phyloP scores from a whole-genome alignment of 2,797 vertebrate genomes.

The Adrianichthys oophorus region DNA sequence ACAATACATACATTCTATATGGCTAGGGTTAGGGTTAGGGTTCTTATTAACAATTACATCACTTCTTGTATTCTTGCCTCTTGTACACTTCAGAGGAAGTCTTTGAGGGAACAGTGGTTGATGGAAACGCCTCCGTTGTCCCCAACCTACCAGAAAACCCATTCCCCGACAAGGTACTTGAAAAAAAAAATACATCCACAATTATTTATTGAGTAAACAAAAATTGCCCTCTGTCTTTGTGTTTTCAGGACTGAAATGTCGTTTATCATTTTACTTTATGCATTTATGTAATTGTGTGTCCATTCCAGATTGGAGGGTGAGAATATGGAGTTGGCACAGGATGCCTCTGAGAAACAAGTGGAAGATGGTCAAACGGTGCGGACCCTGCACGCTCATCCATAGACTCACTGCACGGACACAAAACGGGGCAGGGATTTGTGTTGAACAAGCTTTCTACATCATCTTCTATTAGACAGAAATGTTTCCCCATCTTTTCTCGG shows the following conservation, averaged over 20 bases:
- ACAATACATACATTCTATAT: too few relatives aligned
- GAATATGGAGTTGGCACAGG: conserved; percentile 40
- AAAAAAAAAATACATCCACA: too few relatives aligned
- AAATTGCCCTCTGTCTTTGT: too few relatives aligned
- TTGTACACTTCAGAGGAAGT: conserved; percentile 79
- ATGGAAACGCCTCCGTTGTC: conserved; percentile 76
- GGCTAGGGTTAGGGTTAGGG: too few relatives aligned
- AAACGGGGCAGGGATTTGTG: conserved; percentile 32
- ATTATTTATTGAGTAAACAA: too few relatives aligned
- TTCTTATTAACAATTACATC: too few relatives aligned
- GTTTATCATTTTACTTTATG: neutral
- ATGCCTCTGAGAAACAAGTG: conserved; percentile 51
- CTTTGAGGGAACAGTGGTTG: conserved; percentile 88
- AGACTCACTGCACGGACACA: conserved; percentile 25
- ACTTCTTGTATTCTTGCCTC: too few relatives aligned
- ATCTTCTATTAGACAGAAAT: conserved; percentile 42
- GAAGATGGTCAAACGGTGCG: conserved; percentile 52
- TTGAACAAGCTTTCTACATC: conserved; percentile 44
- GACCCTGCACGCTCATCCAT: conserved; percentile 21
- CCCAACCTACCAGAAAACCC: conserved; percentile 47
- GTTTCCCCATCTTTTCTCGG: conserved; percentile 38
- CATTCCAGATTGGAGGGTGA: conserved; percentile 60
- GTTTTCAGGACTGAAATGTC: neutral
- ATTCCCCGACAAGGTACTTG: neutral
- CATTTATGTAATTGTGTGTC: conserved; percentile 9